phyloP scores from a whole-genome alignment of 2,888 invertebrate species.

The Lasioglossum calceatum region DNA sequence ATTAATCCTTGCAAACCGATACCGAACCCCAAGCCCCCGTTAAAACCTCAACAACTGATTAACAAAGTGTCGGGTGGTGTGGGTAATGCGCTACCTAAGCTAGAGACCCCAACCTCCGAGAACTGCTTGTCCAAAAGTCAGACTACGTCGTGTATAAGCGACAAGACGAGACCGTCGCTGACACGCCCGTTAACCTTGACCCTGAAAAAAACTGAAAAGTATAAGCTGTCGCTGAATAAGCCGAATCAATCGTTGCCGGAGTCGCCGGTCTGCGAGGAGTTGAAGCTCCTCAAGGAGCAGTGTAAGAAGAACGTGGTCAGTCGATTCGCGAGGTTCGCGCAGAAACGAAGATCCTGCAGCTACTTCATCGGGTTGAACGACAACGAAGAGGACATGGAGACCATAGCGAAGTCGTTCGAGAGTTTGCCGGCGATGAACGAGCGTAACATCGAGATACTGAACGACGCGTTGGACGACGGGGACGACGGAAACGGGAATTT shows the following conservation, averaged over 20 bases:
- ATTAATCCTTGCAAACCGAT: constrained; percentile 80
- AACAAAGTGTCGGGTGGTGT: constrained; percentile 79
- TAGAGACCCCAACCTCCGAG: constrained; percentile 74
- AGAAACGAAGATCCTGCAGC: constrained; percentile 87
- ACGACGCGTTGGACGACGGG: constrained; percentile 83
- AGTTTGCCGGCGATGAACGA: constrained; percentile 81
- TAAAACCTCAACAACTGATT: constrained; percentile 77
- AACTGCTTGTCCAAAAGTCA: constrained; percentile 78
- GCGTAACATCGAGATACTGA: constrained; percentile 74
- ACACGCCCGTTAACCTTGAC: constrained; percentile 80
- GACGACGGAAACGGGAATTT: constrained; percentile 89
- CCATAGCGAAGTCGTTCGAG: constrained; percentile 80
- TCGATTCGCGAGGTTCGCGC: constrained; percentile 84
- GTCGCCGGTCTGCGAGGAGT: constrained; percentile 92
- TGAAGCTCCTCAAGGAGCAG: constrained; percentile 84
- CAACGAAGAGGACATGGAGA: constrained; percentile 79
- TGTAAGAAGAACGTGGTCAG: constrained; percentile 79
- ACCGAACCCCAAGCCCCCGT: constrained; percentile 78
- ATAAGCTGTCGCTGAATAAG: constrained; percentile 81
- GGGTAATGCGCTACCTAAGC: constrained; percentile 76
- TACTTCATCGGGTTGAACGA: constrained; percentile 88
- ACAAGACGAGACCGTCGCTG: constrained; percentile 71
- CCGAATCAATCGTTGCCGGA: constrained; percentile 90
- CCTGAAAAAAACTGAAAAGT: constrained; percentile 82
- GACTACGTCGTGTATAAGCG: constrained; percentile 78